Conservation (phyloP, 2,113 vertebrate genomes). For the Hippocampus mohnikei region DNA sequence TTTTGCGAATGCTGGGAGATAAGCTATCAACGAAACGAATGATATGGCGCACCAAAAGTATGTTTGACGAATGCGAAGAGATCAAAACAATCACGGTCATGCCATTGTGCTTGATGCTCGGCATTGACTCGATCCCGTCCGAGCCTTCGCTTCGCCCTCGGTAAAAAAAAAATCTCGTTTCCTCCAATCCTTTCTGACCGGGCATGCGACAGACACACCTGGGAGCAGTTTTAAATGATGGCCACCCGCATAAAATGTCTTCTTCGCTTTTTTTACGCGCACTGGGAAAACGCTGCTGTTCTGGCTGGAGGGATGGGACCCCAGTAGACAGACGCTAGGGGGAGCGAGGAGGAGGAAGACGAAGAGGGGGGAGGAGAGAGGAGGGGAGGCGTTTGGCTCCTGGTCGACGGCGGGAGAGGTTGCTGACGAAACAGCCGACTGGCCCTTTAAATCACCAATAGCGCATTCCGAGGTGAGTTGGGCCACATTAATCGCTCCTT, state of each 20-base stretch:
- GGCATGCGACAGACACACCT: too few relatives aligned
- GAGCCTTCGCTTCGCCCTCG: too few relatives aligned
- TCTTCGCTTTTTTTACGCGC: not conserved
- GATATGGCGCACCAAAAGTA: too few relatives aligned
- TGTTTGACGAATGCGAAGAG: too few relatives aligned
- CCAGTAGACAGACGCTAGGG: constrained; percentile 31
- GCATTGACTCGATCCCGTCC: too few relatives aligned
- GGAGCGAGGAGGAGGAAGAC: constrained; percentile 64
- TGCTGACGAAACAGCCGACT: constrained; percentile 62
- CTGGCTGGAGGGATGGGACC: constrained; percentile 15
- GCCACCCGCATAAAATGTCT: not conserved
- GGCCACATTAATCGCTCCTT: constrained; percentile 46
- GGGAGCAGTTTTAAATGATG: not conserved
- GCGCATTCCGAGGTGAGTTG: constrained; percentile 73
- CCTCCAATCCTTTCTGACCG: too few relatives aligned
- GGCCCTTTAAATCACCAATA: constrained; percentile 74
- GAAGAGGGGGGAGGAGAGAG: constrained; percentile 63
- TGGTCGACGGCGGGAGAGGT: constrained; percentile 61
- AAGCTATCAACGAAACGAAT: too few relatives aligned
- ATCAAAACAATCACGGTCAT: too few relatives aligned
- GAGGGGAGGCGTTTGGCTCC: constrained; percentile 60
- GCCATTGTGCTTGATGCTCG: too few relatives aligned
- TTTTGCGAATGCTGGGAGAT: too few relatives aligned
- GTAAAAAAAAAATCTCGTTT: too few relatives aligned
- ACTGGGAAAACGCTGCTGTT: not conserved